These are phyloP conservation scores for Helobdella robusta DNA, from an alignment of 2,888 invertebrate species.

Conservation along the genomic window DNA sequence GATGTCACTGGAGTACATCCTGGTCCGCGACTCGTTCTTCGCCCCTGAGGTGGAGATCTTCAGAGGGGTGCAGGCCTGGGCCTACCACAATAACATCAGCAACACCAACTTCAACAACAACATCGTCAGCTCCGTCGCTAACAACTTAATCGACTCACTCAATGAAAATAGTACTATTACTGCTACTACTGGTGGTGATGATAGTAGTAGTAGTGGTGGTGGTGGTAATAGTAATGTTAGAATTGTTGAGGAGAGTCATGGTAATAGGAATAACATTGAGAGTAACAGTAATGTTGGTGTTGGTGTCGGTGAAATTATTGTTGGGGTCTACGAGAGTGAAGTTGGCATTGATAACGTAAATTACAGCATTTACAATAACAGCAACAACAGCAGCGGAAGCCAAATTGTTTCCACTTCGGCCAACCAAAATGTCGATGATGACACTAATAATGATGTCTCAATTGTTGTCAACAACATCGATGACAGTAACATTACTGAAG, in stretches of 20 bases:
- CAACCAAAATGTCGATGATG: no score
- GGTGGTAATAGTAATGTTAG: slow-evolving; percentile 17
- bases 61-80: slow-evolving; percentile 76
- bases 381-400: no score
- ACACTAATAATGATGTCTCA: no score
- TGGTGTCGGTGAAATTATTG: no score
- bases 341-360: no score
- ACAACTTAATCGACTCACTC: background rate
- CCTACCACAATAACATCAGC: slow-evolving; percentile 60
- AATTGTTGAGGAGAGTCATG: background rate
- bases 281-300: background rate
- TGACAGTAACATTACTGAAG: background rate
- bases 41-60: slow-evolving; percentile 92
- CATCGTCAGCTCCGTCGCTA: background rate
- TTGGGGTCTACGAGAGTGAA: no score
- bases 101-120: background rate
- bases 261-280: background rate
- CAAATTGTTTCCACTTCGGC: no score
- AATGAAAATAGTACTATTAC: background rate
- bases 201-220: slow-evolving; percentile 14
- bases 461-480: slow-evolving; percentile 57
- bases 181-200: slow-evolving; percentile 4
- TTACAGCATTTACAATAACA: no score
- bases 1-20: slow-evolving; percentile 67
- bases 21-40: slow-evolving; percentile 87